Conservation (phyloP, 2,113 vertebrate genomes). For the Gopherus evgoodei region DNA sequence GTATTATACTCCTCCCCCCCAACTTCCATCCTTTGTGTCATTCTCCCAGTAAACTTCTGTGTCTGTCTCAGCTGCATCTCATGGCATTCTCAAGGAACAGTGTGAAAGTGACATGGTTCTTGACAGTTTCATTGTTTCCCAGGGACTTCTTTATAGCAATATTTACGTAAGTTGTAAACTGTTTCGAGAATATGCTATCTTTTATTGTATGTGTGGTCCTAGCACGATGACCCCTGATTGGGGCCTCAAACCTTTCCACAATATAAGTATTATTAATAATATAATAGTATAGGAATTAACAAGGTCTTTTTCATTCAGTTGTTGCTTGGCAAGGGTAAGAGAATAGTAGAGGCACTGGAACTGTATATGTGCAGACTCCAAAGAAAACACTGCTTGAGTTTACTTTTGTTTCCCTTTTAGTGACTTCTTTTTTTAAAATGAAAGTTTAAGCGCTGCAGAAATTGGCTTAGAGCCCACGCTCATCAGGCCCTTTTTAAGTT, state of each 20-base stretch:
- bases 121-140: background rate
- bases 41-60: background rate
- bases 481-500: background rate
- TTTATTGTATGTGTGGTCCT: background rate
- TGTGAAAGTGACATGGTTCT: background rate
- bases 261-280: background rate
- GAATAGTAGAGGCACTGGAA: background rate
- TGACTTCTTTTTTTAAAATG: background rate
- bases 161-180: background rate
- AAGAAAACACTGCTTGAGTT: background rate
- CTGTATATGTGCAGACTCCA: background rate
- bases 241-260: background rate
- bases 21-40: background rate
- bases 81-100: background rate
- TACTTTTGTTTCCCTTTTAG: background rate
- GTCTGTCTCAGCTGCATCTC: background rate
- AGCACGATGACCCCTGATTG: background rate
- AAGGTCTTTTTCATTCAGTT: background rate
- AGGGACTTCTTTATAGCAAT: background rate
- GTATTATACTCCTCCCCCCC: background rate
- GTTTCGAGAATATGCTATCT: background rate
- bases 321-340: background rate
- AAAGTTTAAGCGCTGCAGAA: background rate
- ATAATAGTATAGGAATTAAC: background rate
- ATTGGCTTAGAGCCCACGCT: background rate